phyloP scores from a whole-genome alignment of 2,888 invertebrate genomes.

The Cryptophagus acutangulus region DNA sequence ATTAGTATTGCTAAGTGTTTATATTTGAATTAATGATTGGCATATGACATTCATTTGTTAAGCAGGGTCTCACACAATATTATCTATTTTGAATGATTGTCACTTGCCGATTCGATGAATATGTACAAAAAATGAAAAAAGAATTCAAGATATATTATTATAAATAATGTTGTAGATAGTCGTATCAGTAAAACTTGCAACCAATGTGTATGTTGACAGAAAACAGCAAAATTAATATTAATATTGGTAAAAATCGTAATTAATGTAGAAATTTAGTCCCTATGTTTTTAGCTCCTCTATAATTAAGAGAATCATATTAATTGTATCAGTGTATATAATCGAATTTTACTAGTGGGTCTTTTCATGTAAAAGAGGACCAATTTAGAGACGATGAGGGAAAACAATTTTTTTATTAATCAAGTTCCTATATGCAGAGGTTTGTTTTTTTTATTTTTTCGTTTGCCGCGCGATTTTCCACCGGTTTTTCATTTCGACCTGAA shows the following conservation, averaged over 20 bases:
- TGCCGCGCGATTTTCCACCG: conserved; percentile 22
- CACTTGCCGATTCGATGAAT: conserved; percentile 29
- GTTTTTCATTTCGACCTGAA: conserved; percentile 31
- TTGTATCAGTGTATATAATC: conserved; percentile 26
- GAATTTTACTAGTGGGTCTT: conserved; percentile 32
- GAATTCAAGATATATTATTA: conserved; percentile 28
- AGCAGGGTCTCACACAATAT: conserved; percentile 49
- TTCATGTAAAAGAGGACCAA: conserved; percentile 47
- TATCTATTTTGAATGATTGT: conserved; percentile 46
- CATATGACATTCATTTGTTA: conserved; percentile 46
- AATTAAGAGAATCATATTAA: conserved; percentile 37
- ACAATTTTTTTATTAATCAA: conserved; percentile 28
- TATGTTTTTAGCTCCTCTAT: too few relatives aligned
- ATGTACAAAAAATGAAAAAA: conserved; percentile 15
- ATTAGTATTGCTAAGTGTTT: too few relatives aligned
- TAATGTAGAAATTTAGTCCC: too few relatives aligned
- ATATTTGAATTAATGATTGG: conserved; percentile 33
- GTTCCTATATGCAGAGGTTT: conserved; percentile 20
- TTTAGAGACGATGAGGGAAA: conserved; percentile 35
- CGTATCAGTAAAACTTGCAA: conserved; percentile 24
- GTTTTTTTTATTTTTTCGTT: conserved; percentile 22
- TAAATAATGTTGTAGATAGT: conserved; percentile 27
- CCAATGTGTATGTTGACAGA: too few relatives aligned
- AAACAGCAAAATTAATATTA: too few relatives aligned
- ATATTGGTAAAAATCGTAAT: too few relatives aligned